phyloP scores from a whole-genome alignment of 2,797 vertebrate species.

The Smutsia gigantea region DNA sequence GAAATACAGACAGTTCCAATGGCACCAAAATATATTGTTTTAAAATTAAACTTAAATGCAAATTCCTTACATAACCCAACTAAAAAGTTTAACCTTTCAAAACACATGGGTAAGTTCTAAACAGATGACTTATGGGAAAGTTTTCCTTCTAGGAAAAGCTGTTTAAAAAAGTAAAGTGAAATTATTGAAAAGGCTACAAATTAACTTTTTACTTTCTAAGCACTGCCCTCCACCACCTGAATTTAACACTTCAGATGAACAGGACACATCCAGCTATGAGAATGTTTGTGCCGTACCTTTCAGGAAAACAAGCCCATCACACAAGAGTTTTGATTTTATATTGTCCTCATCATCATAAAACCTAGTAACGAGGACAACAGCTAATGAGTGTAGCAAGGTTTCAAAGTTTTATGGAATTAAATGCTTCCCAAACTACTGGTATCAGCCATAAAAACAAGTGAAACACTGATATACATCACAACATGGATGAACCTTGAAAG shows the following conservation, averaged over 20 bases:
- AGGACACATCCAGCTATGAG: neutral
- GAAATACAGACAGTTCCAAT: neutral
- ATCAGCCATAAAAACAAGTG: neutral
- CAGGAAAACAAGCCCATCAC: neutral
- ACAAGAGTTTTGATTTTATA: neutral
- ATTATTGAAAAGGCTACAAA: neutral
- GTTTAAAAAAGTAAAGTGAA: neutral
- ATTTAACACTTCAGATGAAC: neutral
- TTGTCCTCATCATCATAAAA: neutral
- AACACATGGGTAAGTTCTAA: neutral
- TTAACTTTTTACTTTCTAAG: neutral
- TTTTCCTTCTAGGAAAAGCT: neutral
- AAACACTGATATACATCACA: neutral
- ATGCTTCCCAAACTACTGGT: neutral
- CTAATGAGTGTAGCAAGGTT: neutral
- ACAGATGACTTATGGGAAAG: neutral
- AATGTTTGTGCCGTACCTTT: neutral
- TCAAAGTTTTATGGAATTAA: neutral
- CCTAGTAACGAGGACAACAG: neutral
- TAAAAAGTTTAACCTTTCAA: neutral
- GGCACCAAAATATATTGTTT: neutral
- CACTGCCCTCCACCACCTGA: neutral
- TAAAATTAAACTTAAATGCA: neutral
- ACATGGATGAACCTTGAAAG: neutral
- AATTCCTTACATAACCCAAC: neutral